Percentiles rank a stretch among this genome's conserved stretches.
Evolutionary conservation across 2,797 vertebrate species (phyloP).

Genomic region (Trachurus trachurus): DNA sequence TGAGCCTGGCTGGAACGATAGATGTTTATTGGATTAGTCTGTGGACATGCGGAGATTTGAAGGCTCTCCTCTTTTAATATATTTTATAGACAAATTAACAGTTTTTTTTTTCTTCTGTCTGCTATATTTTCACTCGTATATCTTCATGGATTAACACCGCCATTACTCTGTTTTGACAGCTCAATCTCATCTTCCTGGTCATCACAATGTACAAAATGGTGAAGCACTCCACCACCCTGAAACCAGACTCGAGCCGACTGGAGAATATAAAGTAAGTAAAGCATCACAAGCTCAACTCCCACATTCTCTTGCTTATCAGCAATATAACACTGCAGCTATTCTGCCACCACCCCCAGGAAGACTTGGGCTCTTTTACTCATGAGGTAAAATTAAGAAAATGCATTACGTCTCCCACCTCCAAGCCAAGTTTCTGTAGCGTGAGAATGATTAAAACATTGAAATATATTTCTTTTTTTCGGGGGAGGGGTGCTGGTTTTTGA

Average conservation of each 20-base stretch:
- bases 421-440: constrained; percentile 6
- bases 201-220: constrained; percentile 99
- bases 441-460: constrained; percentile 21
- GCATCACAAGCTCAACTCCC: constrained; percentile 56
- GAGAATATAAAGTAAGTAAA: constrained; percentile 99
- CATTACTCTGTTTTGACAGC: constrained; percentile 91
- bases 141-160: constrained; percentile 76
- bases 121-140: constrained; percentile 63
- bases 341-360: constrained; percentile 52
- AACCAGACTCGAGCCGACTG: constrained; percentile 99
- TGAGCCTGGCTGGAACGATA: constrained; percentile 81
- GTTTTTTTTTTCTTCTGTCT: constrained; percentile 54
- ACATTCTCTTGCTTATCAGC: constrained; percentile 53
- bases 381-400: constrained; percentile 47
- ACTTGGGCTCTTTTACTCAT: constrained; percentile 48
- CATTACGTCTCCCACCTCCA: constrained; percentile 14
- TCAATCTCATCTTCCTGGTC: constrained; percentile 99
- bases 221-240: constrained; percentile 99
- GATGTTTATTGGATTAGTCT: constrained; percentile 87
- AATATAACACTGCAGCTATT: constrained; percentile 67
- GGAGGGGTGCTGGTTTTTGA: background rate
- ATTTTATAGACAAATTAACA: constrained; percentile 77
- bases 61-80: constrained; percentile 83
- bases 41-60: constrained; percentile 80
- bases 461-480: background rate